phyloP scores from a whole-genome alignment of 1,140 invertebrate species.

The Mizuhopecten yessoensis region DNA sequence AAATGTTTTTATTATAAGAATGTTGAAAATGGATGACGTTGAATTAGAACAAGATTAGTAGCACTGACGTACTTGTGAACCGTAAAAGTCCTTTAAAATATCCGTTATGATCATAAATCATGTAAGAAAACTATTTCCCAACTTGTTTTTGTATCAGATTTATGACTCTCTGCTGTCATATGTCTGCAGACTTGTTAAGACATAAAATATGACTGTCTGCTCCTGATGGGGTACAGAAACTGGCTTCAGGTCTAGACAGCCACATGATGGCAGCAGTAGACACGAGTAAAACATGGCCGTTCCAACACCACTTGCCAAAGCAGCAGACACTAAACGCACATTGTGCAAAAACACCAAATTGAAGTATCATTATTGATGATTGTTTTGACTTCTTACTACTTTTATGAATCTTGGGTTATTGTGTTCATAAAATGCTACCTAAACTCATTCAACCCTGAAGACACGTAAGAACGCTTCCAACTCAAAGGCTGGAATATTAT shows the following conservation, averaged over 20 bases:
- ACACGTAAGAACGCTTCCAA: too few species aligned
- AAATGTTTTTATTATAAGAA: too few species aligned
- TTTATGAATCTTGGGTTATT: too few species aligned
- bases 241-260: not conserved
- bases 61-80: not conserved
- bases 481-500: too few species aligned
- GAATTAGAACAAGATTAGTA: not conserved
- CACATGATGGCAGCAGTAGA: not conserved
- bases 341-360: not conserved
- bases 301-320: not conserved
- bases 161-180: not conserved
- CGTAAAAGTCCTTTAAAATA: not conserved
- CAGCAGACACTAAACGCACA: conserved; percentile 17
- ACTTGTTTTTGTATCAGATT: conserved; percentile 12
- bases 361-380: not conserved
- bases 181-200: not conserved
- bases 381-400: not conserved
- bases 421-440: too few species aligned
- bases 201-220: conserved; percentile 14
- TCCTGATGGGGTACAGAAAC: conserved; percentile 1
- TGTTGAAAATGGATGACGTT: not conserved
- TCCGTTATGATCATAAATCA: not conserved
- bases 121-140: not conserved
- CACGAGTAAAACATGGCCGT: not conserved
- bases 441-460: too few species aligned